A percentile compares a stretch with the other conserved stretches of the same genome.
These are phyloP conservation scores for Nerophis lumbriciformis DNA, from an alignment of 2,113 vertebrate species.

Conservation along the genomic window DNA sequence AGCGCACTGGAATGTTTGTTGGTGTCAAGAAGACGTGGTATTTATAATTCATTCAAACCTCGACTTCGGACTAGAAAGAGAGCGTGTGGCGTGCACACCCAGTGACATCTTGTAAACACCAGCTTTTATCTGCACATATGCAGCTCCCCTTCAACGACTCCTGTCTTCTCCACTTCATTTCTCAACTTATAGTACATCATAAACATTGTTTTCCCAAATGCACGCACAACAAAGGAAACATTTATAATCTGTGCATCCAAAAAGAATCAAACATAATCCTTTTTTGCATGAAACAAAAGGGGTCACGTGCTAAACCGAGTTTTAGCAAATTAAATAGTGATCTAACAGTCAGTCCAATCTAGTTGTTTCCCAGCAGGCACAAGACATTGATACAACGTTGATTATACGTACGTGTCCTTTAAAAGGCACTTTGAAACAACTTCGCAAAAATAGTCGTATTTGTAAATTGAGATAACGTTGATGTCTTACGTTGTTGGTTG, in stretches of 20 bases:
- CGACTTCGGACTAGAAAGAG: constrained; percentile 1
- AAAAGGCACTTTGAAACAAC: too few species aligned
- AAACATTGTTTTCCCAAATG: neutral
- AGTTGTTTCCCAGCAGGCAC: neutral
- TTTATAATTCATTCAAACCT: constrained; percentile 37
- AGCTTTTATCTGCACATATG: too few species aligned
- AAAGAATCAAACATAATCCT: neutral
- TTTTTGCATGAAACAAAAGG: neutral
- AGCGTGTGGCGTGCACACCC: neutral
- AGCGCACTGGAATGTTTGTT: constrained; percentile 18
- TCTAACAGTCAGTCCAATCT: neutral
- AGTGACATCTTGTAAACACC: constrained; percentile 26
- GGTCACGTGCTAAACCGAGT: neutral
- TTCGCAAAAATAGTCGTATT: too few species aligned
- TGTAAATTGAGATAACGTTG: too few species aligned
- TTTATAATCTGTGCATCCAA: neutral
- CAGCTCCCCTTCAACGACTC: too few species aligned
- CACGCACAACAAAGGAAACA: neutral
- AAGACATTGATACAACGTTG: too few species aligned
- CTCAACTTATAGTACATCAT: too few species aligned
- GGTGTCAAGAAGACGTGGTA: constrained; percentile 8
- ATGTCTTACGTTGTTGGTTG: too few species aligned
- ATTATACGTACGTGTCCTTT: too few species aligned
- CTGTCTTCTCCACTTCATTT: too few species aligned
- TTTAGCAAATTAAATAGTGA: neutral